Evolutionary conservation across 2,113 vertebrate species (phyloP).

Genomic region (Ovibos moschatus): DNA sequence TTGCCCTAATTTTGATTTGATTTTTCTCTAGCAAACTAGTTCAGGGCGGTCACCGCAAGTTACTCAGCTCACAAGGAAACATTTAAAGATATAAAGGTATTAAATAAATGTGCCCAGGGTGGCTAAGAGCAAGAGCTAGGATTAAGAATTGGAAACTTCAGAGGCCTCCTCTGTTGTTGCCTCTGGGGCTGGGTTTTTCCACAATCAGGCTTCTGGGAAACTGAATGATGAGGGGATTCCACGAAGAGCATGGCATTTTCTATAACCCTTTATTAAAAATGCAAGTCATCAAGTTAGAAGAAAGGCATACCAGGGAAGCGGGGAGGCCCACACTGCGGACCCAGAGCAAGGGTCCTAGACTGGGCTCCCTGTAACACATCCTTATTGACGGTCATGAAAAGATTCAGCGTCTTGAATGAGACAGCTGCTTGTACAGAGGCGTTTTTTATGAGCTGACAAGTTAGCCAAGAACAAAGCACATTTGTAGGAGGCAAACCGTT

Average conservation of each 20-base stretch:
- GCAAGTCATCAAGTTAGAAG: conserved; percentile 62
- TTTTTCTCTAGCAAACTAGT: conserved; percentile 24
- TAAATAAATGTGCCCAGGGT: background rate
- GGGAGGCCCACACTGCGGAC: conserved; percentile 8
- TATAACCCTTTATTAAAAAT: conserved; percentile 48
- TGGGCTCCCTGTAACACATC: conserved; percentile 36
- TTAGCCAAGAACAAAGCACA: conserved; percentile 58
- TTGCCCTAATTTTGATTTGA: conserved; percentile 35
- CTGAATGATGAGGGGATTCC: conserved; percentile 38
- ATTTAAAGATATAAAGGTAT: conserved; percentile 18
- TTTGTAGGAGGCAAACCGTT: conserved; percentile 56
- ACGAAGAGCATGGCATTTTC: conserved; percentile 40
- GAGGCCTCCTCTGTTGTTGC: conserved; percentile 23
- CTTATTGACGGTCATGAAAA: conserved; percentile 23
- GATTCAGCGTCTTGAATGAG: conserved; percentile 59
- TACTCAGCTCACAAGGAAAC: conserved; percentile 10
- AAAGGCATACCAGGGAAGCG: conserved; percentile 31
- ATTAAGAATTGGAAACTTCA: conserved; percentile 26
- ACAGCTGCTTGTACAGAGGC: conserved; percentile 61
- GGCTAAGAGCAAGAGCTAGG: background rate
- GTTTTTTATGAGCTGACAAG: conserved; percentile 56
- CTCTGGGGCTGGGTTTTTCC: conserved; percentile 8
- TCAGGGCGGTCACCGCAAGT: background rate
- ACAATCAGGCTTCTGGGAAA: conserved; percentile 48
- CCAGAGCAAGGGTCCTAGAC: conserved; percentile 13